Conservation (phyloP, 2,797 vertebrate genomes). For the Sebastes variabilis region DNA sequence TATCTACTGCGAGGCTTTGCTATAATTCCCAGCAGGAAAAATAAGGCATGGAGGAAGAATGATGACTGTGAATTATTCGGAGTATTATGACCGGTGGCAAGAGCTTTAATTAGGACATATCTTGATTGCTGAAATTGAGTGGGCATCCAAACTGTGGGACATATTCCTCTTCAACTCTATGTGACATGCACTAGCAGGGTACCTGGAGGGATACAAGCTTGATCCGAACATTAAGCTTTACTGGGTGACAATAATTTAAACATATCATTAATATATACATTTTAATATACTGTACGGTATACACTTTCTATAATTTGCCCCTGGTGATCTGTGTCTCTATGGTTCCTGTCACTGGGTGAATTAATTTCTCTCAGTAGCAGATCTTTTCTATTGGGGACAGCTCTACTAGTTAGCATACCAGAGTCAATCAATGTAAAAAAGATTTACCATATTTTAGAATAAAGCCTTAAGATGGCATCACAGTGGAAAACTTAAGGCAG, state of each 20-base stretch:
- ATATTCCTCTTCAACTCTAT: not conserved
- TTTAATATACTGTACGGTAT: not conserved
- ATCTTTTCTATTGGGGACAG: not conserved
- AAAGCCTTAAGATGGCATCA: not conserved
- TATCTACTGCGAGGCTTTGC: not conserved
- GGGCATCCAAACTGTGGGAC: conserved; percentile 3
- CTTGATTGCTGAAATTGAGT: conserved; percentile 2
- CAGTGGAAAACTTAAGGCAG: not conserved
- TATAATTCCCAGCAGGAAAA: conserved; percentile 23
- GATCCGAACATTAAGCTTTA: conserved; percentile 1
- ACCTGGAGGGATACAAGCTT: not conserved
- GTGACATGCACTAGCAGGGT: not conserved
- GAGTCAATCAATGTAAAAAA: not conserved
- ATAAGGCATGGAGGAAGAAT: not conserved
- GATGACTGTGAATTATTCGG: conserved; percentile 5
- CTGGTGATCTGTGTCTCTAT: not conserved
- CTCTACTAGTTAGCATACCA: not conserved
- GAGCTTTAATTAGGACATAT: conserved; percentile 29
- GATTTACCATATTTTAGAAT: not conserved
- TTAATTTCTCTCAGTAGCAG: not conserved
- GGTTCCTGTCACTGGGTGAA: not conserved
- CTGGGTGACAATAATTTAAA: not conserved
- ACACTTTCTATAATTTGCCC: not conserved
- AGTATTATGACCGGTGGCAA: conserved; percentile 27
- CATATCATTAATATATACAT: not conserved